Evolutionary conservation across 2,797 vertebrate species (phyloP).

Genomic region (Poeciliopsis gracilis): DNA sequence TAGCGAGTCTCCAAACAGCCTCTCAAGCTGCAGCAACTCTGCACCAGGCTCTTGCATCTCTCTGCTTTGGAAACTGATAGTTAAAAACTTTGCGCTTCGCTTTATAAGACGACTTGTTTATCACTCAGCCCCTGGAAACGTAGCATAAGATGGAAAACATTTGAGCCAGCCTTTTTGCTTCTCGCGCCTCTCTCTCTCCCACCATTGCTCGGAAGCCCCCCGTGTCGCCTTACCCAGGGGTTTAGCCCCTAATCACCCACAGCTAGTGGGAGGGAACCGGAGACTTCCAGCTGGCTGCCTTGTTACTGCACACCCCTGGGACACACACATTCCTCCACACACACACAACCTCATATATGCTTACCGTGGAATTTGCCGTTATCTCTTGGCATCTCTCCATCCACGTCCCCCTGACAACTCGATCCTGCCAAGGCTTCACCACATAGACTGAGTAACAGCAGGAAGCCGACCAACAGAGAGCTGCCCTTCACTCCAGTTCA

Average conservation of each 20-base stretch:
- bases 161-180: slow-evolving; percentile 32
- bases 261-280: slow-evolving; percentile 72
- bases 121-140: slow-evolving; percentile 54
- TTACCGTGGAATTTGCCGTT: slow-evolving; percentile 71
- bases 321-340: slow-evolving; percentile 54
- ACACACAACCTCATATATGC: slow-evolving; percentile 67
- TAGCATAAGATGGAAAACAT: slow-evolving; percentile 72
- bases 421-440: slow-evolving; percentile 64
- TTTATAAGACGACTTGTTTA: slow-evolving; percentile 36
- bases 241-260: slow-evolving; percentile 76
- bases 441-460: slow-evolving; percentile 60
- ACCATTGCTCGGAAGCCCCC: slow-evolving; percentile 37
- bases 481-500: slow-evolving; percentile 42
- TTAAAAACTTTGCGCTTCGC: not conserved
- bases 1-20: not conserved
- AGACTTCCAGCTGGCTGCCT: slow-evolving; percentile 78
- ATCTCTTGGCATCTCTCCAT: slow-evolving; percentile 76
- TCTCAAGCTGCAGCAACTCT: not conserved
- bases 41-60: not conserved
- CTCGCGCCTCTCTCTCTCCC: slow-evolving; percentile 12
- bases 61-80: not conserved
- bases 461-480: slow-evolving; percentile 48
- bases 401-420: slow-evolving; percentile 52
- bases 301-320: slow-evolving; percentile 70
- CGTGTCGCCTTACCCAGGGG: slow-evolving; percentile 71